Percentiles rank a stretch among this genome's conserved stretches.
phyloP scores from a whole-genome alignment of 1,140 invertebrate species.

The Panulirus ornatus region DNA sequence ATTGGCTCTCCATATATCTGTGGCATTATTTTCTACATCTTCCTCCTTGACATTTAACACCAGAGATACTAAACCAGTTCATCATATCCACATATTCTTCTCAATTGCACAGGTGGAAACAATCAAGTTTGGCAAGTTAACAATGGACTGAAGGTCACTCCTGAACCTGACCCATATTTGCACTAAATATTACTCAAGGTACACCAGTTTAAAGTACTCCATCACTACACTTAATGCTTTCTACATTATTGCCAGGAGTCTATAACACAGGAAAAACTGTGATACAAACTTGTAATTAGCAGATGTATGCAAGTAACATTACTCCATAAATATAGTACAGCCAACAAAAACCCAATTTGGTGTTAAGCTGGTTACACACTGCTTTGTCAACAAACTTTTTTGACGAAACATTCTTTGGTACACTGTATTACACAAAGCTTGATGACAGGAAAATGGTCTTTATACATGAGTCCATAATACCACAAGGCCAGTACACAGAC shows the following conservation, averaged over 20 bases:
- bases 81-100: no score
- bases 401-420: background rate
- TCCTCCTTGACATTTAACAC: no score
- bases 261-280: background rate
- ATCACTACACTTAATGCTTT: background rate
- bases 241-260: conserved; percentile 7
- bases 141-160: conserved; percentile 7
- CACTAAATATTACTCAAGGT: background rate
- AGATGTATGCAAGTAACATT: background rate
- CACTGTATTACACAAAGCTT: background rate
- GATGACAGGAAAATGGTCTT: background rate
- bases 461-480: background rate
- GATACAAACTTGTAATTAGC: background rate
- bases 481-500: background rate
- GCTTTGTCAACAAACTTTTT: background rate
- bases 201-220: background rate
- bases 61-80: no score
- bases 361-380: background rate
- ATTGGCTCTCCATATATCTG: background rate
- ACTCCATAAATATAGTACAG: background rate
- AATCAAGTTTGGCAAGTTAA: background rate
- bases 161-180: background rate
- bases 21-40: no score
- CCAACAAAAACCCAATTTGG: background rate
- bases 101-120: background rate